Conservation (phyloP, 2,888 invertebrate genomes). For the Artemia sp. region DNA sequence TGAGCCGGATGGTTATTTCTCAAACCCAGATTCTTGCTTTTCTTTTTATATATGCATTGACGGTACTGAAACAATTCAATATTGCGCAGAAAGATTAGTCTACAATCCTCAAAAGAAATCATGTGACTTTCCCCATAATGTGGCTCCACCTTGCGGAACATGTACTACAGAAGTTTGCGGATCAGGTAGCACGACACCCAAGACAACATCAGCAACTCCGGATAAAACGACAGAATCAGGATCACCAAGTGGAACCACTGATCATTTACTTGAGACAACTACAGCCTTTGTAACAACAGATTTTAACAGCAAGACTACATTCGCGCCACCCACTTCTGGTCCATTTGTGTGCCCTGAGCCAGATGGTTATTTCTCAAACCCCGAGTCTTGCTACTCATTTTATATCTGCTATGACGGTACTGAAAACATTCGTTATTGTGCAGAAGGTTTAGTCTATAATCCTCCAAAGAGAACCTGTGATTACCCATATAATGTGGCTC, state of each 20-base stretch:
- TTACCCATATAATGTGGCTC: neutral
- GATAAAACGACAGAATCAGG: no score
- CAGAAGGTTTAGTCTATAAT: neutral
- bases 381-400: neutral
- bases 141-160: neutral
- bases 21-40: neutral
- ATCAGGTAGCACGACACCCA: no score
- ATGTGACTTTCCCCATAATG: neutral
- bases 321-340: no score
- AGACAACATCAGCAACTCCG: no score
- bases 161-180: neutral
- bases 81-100: neutral
- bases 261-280: no score
- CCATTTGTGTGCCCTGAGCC: neutral
- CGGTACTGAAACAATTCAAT: neutral
- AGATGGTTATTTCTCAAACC: neutral
- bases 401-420: conserved; percentile 1
- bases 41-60: neutral
- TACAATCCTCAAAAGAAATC: neutral
- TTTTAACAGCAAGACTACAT: no score
- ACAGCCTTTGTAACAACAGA: no score
- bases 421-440: neutral
- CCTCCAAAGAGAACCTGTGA: neutral
- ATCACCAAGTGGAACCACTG: no score
- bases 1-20: neutral